Evolutionary conservation across 2,888 invertebrate genomes (phyloP), one percentile per base, ranked within the genome.

Genomic region (Criorhina ranunculi): DNA sequence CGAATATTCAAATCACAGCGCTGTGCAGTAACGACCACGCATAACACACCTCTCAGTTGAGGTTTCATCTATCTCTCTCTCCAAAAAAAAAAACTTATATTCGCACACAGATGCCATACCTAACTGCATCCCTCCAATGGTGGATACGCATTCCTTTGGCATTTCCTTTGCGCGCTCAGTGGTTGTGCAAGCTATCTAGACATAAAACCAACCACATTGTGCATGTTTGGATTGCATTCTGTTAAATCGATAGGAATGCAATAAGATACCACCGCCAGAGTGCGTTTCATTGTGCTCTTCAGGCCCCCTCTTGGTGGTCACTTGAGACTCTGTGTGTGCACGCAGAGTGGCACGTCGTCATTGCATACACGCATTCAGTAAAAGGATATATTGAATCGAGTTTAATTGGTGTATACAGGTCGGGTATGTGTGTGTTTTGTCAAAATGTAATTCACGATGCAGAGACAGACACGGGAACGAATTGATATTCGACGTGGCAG

Each of bases 231-330:
- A 55, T 42, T 60, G 77, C 70, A 57, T 78, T 78, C 73, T 64
- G 83, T 75, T 83, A 62, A 83, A 83, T 83, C 78, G 78, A 83
- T 83, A 78, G 78, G 64, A 73, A 78, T 78, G 78, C 78, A 83
- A 83, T 78, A 78, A 78, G 67, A 78, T 77, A 67, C 76, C 62
- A 83, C 72, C 42, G 62, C 37, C 49, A 55, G 82, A 77, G 77
- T 73, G 82, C 72, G 82, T 76, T 72, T 66, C 72, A 29, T 37
- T 31, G 24, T 51, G 59, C 73, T 24, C 73, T 60, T 62, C 33
- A 33, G 42, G 5, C 57, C 67, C 49, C 67, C 53, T 51, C 59
- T 53, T 64, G 29, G 37, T 64, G 67, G 79, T 85, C 83, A 85
- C 79, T 85, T 85, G 83, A 85, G 79, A 85, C 83, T 53, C 55